Evolutionary conservation across 1,140 invertebrate species (phyloP).

Genomic region (Popillia japonica): DNA sequence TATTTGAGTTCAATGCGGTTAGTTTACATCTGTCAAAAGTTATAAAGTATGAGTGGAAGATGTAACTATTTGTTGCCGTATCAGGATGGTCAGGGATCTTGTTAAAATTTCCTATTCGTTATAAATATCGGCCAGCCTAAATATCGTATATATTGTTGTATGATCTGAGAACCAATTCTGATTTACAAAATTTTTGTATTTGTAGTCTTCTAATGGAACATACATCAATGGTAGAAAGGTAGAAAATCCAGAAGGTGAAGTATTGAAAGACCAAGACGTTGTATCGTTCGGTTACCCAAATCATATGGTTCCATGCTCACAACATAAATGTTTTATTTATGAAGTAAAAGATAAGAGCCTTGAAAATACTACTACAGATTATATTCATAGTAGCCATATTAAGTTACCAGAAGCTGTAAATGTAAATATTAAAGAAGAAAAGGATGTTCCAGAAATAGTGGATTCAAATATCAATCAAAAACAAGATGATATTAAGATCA

Average conservation of each 20-base stretch:
- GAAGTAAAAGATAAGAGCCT: background rate
- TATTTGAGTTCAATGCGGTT: too few species aligned
- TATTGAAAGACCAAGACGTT: background rate
- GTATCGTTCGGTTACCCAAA: background rate
- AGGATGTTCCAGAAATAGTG: background rate
- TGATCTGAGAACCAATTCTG: too few species aligned
- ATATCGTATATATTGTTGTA: too few species aligned
- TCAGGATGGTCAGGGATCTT: too few species aligned
- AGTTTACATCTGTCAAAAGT: too few species aligned
- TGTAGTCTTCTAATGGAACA: slow-evolving; percentile 22
- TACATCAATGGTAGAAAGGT: background rate
- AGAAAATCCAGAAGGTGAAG: background rate
- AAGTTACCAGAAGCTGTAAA: background rate
- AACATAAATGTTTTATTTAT: background rate
- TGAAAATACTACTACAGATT: background rate
- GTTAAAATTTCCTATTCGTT: too few species aligned
- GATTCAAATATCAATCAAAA: background rate
- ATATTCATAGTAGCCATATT: too few species aligned
- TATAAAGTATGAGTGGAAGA: too few species aligned
- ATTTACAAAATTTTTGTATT: too few species aligned
- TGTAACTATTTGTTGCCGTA: too few species aligned
- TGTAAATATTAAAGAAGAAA: background rate
- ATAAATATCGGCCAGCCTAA: too few species aligned
- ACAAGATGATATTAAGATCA: background rate
- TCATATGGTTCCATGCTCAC: background rate